Evolutionary conservation across 1,140 invertebrate species (phyloP), one percentile per base, ranked within the genome.

Genomic region (Papilio aristodemus): DNA sequence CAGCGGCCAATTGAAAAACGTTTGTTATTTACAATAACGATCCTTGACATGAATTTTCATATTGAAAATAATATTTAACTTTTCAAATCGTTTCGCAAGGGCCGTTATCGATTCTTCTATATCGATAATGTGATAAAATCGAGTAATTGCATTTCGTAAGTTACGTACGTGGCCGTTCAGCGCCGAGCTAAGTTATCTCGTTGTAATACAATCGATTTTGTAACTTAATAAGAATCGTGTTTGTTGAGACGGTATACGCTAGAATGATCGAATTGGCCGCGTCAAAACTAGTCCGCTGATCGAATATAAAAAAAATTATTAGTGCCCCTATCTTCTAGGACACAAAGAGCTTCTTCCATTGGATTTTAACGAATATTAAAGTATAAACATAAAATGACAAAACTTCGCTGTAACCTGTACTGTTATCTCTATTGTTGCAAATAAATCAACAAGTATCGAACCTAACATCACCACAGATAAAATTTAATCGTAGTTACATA

Each of bases 11-110:
- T 62, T 62, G 59, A 38, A 17, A 62, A 59, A 36, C 57, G 57
- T 62, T 36, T 62, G 9, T 17, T 62, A 58, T 58, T 58, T 58
- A 58, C 27, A 36, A 58, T 27, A 58, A 32, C 27, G 57, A 37
- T 62, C 59, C 59, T 62, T 62, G 59, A 62, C 59, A 62, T 62
- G 59, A 17, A 37, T 62, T 62, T 62, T 62, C 36, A 62, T 37
- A 62, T 37, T 37, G 36, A 62, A 62, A 62, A 62, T 22, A 39
- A 62, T 62, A 38, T 62, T 17, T n/a, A 11, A 54, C 19, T 22
- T 54, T 54, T 54, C 46, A 25, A 54, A 54, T 54, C 3, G 46
- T 54, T 22, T 54, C 46, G 19, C 19, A 54, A 54, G 46, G 22
- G 41, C 9, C 19, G 46, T 54, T 22, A 54, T 54, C 46, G 10